Base-by-base conservation (phyloP, 2,888 invertebrate genomes). In the Agonum fuliginosum region DNA sequence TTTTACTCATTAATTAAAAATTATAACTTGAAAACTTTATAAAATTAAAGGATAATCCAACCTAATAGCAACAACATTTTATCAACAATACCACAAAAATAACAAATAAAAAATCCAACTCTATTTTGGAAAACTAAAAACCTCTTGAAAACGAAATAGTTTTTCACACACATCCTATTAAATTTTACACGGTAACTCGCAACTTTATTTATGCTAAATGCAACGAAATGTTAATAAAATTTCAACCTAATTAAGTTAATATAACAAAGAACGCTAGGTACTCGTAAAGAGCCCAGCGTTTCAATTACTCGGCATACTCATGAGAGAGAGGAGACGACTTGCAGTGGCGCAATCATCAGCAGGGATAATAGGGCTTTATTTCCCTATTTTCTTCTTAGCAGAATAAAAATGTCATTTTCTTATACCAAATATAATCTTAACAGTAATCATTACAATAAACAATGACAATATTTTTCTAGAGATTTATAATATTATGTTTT, bases 171-270 rank as follows among this genome's bases (percentile, higher is more conserved):
- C 67, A 22, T 67, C 41, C 67, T 67, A 67, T 67, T 67, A 67
- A 67, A 67, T 20, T 67, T 41, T 37, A 37, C 41, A 37, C 67
- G 67, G n/a, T 41, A 27, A 14, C 37, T 62, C 62, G 37, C 37
- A 37, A 37, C 62, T 41, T 12, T 71, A 51, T 71, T 71, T 71
- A 71, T 71, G 34, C 71, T 46, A 51, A 46, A 71, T 71, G 46
- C 46, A 71, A 48, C 71, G 27, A 71, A 51, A 71, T 51, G 71
- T 51, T 71, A 51, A 71, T 71, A 71, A 48, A 71, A 71, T 71
- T 71, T 46, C 71, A 46, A 30, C 24, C 51, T 71, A 71, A 71
- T 71, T 71, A 71, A 71, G 24, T 69, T 71, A 51, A 51, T 46
- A 71, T 30, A 71, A 71, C 67, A 67, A 67, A 67, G 67, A 37